Evolutionary conservation across 2,888 invertebrate genomes (phyloP), one percentile per base, ranked within the genome.

Genomic region (Brachyopa scutellaris): DNA sequence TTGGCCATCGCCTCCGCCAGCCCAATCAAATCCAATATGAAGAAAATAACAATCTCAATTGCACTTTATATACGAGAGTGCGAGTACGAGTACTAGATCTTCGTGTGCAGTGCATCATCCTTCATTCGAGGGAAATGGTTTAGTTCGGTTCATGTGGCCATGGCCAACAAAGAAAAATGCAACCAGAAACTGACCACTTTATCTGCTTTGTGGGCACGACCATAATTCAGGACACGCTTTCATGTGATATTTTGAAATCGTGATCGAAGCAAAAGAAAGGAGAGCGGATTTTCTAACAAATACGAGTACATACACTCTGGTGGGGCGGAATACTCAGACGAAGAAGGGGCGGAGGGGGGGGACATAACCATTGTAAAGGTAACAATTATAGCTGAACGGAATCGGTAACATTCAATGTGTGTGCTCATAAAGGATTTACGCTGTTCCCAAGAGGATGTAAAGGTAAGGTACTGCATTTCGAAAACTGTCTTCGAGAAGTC

Each of bases 181-280:
- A 77, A 70, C 70, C 70, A 64, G 70, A 64, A 76, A 70, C 70
- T 40, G 59, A 70, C 38, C 70, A 59, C 69, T 76, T 70, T 76
- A 76, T 82, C 59, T 76, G 59, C 80, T 82, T 82, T 82, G 70
- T 80, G 69, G 70, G 64, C 17, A 47, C 7, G 55, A n/a, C 77
- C 77, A 77, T 82, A 82, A 82, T 77, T 77, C 70, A 82, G 82
- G 66, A 77, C 77, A 77, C 77, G 77, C 77, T 82, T 80, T 59
- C 51, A 76, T 77, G 76, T 66, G 76, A 82, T 82, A 64, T 70
- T 62, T 47, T 77, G 15, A 53, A 77, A 77, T 72, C 70, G 82
- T 77, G 77, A 72, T 77, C 77, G 47, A 77, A 72, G 36, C 29
- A 23, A 36, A 53, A 57, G 55, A 49, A 78, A 47, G 26, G 8